Evolutionary conservation across 2,113 vertebrate genomes (phyloP), one percentile per base, ranked within the genome.

Genomic region (Otus sunia): DNA sequence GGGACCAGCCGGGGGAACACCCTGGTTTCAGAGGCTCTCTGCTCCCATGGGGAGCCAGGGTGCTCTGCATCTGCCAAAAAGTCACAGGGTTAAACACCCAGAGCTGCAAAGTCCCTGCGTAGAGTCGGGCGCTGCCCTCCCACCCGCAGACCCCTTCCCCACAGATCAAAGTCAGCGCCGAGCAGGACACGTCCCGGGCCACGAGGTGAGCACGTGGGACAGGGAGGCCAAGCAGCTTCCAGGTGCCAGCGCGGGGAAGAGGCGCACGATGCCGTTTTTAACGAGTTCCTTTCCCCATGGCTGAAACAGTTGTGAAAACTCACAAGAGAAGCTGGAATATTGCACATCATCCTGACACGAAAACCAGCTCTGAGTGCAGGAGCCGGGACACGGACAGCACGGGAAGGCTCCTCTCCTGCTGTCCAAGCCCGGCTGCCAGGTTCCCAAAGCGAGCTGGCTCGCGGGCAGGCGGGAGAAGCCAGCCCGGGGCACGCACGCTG

Each of bases 121-220:
- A 10, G 8, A 9, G n/a, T 5, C 0, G 10, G 8, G 32, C 0
- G 1, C 4, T 15, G n/a, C 78, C 52, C 34, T 9, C 21, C 37
- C 39, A 26, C 9, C 84, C 11, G 0, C 36, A 5, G 15, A 14
- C 25, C 30, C 55, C 55, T 6, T 34, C 41, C 30, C 34, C 47
- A 8, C 2, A 2, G 7, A 4, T 1, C 32, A 8, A 2, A 7
- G 3, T 0, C 21, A 5, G 32, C 4, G 2, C 30, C 0, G 39
- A 21, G 66, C 3, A 1, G 67, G 72, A 72, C n/a, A 4, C 0
- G 0, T 21, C n/a, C 23, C 4, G 1, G 26, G 34, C 19, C 8
- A 7, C 0, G 2, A 9, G n/a, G 45, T 41, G 17, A 75, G 49
- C 59, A n/a, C 13, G 1, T 0, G 43, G 73, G 12, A 47, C 72